Conservation (phyloP, 2,113 vertebrate genomes). For the Sylvietta virens region DNA sequence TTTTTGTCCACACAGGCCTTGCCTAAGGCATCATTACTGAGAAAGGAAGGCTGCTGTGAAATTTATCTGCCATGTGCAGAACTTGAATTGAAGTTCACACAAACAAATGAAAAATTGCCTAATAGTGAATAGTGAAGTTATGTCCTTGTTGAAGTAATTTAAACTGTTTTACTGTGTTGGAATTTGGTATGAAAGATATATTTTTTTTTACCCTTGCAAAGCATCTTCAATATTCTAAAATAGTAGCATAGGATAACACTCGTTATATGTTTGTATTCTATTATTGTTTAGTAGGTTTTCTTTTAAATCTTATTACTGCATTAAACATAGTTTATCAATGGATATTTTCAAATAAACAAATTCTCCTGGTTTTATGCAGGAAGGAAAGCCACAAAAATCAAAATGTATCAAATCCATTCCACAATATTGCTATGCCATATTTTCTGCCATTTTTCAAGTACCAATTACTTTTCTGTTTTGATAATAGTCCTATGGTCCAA, state of each 20-base stretch:
- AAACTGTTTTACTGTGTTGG: neutral
- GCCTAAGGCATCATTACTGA: neutral
- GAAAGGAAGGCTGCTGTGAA: neutral
- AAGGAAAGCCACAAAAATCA: neutral
- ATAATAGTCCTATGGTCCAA: neutral
- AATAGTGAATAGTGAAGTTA: neutral
- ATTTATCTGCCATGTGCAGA: neutral
- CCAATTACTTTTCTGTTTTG: neutral
- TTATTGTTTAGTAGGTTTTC: accelerated
- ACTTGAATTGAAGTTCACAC: neutral
- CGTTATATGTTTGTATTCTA: neutral
- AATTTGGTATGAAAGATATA: neutral
- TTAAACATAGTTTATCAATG: neutral
- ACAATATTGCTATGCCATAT: neutral
- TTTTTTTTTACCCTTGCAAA: neutral
- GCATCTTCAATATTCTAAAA: neutral
- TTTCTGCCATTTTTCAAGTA: neutral
- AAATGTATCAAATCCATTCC: neutral
- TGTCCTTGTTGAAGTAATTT: neutral
- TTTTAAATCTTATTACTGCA: neutral
- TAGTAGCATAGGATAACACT: neutral
- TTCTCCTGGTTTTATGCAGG: accelerated
- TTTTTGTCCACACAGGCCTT: neutral
- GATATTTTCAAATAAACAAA: neutral
- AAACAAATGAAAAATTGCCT: neutral